Evolutionary conservation across 1,140 invertebrate genomes (phyloP).

Genomic region (Lithobius niger): DNA sequence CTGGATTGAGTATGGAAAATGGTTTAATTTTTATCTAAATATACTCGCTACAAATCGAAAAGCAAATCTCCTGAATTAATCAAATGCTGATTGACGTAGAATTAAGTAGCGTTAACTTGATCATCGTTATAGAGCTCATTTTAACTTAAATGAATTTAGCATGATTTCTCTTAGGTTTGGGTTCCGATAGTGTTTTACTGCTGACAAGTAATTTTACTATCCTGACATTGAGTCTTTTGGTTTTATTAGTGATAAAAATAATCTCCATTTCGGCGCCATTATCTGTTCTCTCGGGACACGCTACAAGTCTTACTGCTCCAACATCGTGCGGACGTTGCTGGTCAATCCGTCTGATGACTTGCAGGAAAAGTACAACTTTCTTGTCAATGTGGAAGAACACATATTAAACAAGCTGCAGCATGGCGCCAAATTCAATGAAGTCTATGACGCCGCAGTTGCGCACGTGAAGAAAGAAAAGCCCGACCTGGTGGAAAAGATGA

Average conservation of each 20-base stretch:
- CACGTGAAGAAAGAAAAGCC: conserved; percentile 80
- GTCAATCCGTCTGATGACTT: conserved; percentile 77
- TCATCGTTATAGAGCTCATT: no score
- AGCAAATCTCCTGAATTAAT: no score
- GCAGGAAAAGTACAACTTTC: conserved; percentile 82
- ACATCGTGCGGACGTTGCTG: conserved; percentile 92
- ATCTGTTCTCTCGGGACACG: conserved; percentile 85
- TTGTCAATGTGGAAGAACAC: conserved; percentile 82
- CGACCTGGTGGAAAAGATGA: conserved; percentile 74
- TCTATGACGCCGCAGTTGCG: conserved; percentile 71
- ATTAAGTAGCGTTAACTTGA: no score
- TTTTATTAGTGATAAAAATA: conserved; percentile 77
- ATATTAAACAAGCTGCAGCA: conserved; percentile 70
- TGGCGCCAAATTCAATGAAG: conserved; percentile 69
- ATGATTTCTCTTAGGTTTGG: no score
- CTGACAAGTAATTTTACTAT: no score
- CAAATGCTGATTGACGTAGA: no score
- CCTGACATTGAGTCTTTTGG: no score
- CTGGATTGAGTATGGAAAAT: no score
- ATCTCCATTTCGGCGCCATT: conserved; percentile 90
- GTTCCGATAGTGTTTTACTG: no score
- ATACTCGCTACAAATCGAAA: no score
- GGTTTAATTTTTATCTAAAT: no score
- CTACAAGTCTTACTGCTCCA: conserved; percentile 97
- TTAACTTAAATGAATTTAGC: no score